Evolutionary conservation across 2,797 vertebrate genomes (phyloP), one percentile per base, ranked within the genome.

Genomic region (Pseudopleuronectes americanus): DNA sequence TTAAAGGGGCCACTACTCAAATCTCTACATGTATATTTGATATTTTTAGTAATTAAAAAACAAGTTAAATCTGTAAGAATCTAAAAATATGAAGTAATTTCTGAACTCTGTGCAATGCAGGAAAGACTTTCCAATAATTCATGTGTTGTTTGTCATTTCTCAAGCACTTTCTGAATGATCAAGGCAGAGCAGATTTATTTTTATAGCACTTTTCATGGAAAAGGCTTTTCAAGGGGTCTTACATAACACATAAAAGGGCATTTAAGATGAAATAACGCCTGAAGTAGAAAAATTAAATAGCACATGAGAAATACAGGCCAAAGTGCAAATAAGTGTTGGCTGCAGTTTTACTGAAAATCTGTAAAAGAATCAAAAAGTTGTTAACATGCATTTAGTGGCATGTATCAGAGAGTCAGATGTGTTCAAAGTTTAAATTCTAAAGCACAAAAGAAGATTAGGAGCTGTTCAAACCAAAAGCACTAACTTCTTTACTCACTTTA

Each of bases 181-280:
- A 68, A 33, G 36, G 43, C 53, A 26, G 49, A 24, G 24, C 1
- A 19, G 16, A 76, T 74, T 8, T 49, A 56, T 72, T 75, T 60
- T 13, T 31, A n/a, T n/a, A 13, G 41, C 23, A 13, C 14, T 43
- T 43, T 17, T 52, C 21, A 70, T 23, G 65, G 24, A 53, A 70
- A 45, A 68, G 26, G 17, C 21, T 22, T 49, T 64, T 57, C 0
- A 57, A 17, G 71, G 47, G 52, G 8, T 17, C 48, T 77, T 16
- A 26, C 21, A 51, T 68, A 38, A 67, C 10, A 13, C 51, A 51
- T 76, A 22, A 71, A 74, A 57, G 23, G 33, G 23, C n/a, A 61
- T 70, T 52, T 51, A 43, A 24, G 33, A 66, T 71, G 17, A 65
- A 57, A 51, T 53, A 58, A 75, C 68, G 38, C 23, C 38, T 63